Evolutionary conservation across 30 jellyfish, hydroid and myxozoan species (phyloP).

Genomic region (Aurelia coerulea): DNA sequence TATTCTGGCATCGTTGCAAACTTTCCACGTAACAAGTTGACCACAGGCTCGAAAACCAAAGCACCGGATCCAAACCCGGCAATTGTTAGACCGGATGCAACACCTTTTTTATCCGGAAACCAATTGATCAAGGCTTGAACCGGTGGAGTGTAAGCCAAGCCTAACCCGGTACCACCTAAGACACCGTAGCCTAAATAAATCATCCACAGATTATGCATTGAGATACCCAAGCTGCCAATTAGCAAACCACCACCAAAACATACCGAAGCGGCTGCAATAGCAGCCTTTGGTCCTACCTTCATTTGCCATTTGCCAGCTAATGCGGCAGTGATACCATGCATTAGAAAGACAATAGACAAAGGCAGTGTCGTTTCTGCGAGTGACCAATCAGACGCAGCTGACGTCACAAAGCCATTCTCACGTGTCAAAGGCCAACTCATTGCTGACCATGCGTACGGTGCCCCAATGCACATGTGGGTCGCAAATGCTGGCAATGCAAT

Average conservation of each 20-base stretch:
- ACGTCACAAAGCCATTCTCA: conserved; percentile 64
- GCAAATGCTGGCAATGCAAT: conserved; percentile 74
- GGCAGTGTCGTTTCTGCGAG: conserved; percentile 77
- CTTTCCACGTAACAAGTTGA: conserved; percentile 38
- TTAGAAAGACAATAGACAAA: conserved; percentile 55
- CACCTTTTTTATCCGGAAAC: conserved; percentile 76
- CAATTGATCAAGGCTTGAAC: conserved; percentile 68
- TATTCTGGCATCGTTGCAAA: conserved; percentile 59
- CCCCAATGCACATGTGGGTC: conserved; percentile 77
- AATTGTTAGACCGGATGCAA: conserved; percentile 71
- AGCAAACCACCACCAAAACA: conserved; percentile 72
- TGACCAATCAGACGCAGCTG: conserved; percentile 78
- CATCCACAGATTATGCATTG: conserved; percentile 58
- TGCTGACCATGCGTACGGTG: conserved; percentile 82
- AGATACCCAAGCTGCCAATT: conserved; percentile 62
- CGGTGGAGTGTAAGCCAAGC: conserved; percentile 72
- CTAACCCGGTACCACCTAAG: conserved; percentile 73
- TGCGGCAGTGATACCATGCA: conserved; percentile 71
- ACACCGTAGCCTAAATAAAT: conserved; percentile 64
- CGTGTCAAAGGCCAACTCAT: conserved; percentile 79
- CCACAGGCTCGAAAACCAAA: conserved; percentile 63
- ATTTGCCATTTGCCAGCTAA: conserved; percentile 75
- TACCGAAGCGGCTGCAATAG: conserved; percentile 63
- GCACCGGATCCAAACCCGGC: conserved; percentile 83
- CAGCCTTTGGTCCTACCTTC: conserved; percentile 72